phyloP scores from a whole-genome alignment of 2,888 invertebrate species.

The Calliphora vomitoria region DNA sequence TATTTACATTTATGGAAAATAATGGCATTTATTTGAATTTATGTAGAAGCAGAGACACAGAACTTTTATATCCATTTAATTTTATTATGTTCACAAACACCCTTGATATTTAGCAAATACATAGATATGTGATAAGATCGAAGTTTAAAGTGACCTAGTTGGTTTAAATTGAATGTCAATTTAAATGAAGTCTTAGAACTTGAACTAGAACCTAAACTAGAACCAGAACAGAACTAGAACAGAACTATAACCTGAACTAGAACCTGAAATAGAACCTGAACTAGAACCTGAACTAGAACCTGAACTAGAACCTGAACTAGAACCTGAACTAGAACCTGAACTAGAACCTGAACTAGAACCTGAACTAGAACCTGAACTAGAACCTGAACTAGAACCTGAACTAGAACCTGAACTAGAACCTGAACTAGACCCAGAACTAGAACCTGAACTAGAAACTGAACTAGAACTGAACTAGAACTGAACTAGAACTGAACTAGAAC shows the following conservation, averaged over 20 bases:
- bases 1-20: constrained; percentile 42
- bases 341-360: background rate
- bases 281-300: constrained; percentile 4
- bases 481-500: background rate
- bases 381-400: no score
- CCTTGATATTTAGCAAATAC: background rate
- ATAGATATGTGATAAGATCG: background rate
- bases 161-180: background rate
- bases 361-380: no score
- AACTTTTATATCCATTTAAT: background rate
- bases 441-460: background rate
- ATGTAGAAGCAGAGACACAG: background rate
- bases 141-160: background rate
- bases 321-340: constrained; percentile 2
- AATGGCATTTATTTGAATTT: constrained; percentile 36
- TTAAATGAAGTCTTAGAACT: no score
- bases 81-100: constrained; percentile 1
- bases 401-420: no score
- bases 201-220: background rate
- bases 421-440: no score
- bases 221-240: constrained; percentile 1
- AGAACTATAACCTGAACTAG: background rate
- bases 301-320: constrained; percentile 2
- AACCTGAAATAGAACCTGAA: background rate
- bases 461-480: constrained; percentile 1